These are phyloP conservation scores for Sipha maydis DNA, from an alignment of 2,888 invertebrate genomes.

Conservation along the genomic window DNA sequence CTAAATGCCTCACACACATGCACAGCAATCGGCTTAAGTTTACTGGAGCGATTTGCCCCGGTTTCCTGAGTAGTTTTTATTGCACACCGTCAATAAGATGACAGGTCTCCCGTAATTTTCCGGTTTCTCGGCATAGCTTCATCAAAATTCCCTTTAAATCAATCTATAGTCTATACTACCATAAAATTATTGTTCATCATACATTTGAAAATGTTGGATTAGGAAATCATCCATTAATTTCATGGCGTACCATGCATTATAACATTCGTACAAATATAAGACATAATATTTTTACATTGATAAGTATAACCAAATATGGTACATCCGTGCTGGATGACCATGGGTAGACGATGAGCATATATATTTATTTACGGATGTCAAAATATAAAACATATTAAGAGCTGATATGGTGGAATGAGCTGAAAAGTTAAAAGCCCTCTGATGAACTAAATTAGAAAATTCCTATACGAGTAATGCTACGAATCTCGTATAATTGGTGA, in stretches of 20 bases:
- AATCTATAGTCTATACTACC: background rate
- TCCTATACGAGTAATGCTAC: constrained; percentile 9
- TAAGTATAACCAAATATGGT: too few relatives aligned
- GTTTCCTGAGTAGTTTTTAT: constrained; percentile 56
- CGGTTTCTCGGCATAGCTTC: constrained; percentile 33
- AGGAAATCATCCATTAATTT: background rate
- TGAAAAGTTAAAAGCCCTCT: too few relatives aligned
- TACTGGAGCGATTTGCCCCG: constrained; percentile 29
- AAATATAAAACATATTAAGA: too few relatives aligned
- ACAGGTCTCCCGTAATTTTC: constrained; percentile 41
- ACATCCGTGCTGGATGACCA: too few relatives aligned
- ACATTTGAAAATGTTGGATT: constrained; percentile 16
- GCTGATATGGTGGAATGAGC: too few relatives aligned
- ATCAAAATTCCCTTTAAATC: background rate
- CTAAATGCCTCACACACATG: background rate
- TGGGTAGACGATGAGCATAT: too few relatives aligned
- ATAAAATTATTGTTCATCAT: background rate
- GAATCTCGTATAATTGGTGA: background rate
- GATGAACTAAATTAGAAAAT: constrained; percentile 1
- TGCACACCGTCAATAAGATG: constrained; percentile 48
- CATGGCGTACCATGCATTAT: background rate
- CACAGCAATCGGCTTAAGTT: constrained; percentile 42
- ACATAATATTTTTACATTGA: too few relatives aligned
- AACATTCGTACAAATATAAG: background rate
- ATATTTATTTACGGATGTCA: too few relatives aligned